These are phyloP conservation scores for Prionchulus punctatus DNA, from an alignment of 2,888 invertebrate species.

Conservation along the genomic window DNA sequence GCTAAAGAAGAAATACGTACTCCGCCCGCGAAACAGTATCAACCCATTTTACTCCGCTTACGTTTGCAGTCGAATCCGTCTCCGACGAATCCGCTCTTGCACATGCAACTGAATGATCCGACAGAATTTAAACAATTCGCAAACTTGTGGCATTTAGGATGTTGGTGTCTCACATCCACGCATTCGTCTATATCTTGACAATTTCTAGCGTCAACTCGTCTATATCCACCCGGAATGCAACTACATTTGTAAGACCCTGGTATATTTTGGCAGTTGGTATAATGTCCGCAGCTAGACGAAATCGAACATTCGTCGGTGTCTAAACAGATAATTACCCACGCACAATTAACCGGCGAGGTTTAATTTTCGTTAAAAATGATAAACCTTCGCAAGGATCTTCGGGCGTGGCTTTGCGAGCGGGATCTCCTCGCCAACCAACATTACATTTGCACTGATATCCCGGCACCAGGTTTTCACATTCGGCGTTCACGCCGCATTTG, in stretches of 20 bases:
- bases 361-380: too few species aligned
- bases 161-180: background rate
- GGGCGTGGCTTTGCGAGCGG: background rate
- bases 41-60: background rate
- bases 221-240: background rate
- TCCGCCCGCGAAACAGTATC: background rate
- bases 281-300: background rate
- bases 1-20: background rate
- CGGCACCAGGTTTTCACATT: background rate
- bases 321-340: too few species aligned
- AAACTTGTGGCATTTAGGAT: background rate
- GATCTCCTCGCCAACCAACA: background rate
- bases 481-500: background rate
- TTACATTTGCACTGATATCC: background rate
- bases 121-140: background rate
- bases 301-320: background rate
- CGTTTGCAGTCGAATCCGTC: background rate
- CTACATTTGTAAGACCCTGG: background rate
- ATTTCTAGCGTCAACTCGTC: background rate
- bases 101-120: background rate
- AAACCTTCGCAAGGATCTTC: background rate
- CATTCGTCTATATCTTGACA: conserved; percentile 1
- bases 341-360: too few species aligned
- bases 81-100: background rate
- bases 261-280: background rate